Evolutionary conservation across 2,113 vertebrate genomes (phyloP).

Genomic region (Phoxinus phoxinus): DNA sequence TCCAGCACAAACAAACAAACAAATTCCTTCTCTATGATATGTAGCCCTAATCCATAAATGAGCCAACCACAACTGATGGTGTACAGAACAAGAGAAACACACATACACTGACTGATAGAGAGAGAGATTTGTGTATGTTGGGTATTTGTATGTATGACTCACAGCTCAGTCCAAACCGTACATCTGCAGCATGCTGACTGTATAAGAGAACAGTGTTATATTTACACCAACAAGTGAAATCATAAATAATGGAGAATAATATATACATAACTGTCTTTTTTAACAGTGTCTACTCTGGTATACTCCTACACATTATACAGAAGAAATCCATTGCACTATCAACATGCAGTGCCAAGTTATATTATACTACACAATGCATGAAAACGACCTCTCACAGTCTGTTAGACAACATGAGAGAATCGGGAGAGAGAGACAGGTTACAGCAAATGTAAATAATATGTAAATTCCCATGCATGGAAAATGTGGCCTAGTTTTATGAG

Average conservation of each 20-base stretch:
- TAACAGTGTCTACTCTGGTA: background rate
- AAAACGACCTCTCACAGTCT: constrained; percentile 15
- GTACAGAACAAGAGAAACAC: constrained; percentile 13
- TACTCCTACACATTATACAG: constrained; percentile 9
- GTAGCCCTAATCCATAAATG: constrained; percentile 25
- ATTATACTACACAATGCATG: constrained; percentile 21
- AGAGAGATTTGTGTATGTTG: constrained; percentile 15
- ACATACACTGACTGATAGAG: background rate
- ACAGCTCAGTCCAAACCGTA: constrained; percentile 8
- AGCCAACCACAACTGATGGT: constrained; percentile 20
- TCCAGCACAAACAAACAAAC: constrained; percentile 34
- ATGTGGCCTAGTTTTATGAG: constrained; percentile 42
- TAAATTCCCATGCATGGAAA: constrained; percentile 39
- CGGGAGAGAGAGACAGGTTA: constrained; percentile 31
- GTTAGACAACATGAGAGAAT: constrained; percentile 9
- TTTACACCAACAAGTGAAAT: constrained; percentile 32
- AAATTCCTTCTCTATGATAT: constrained; percentile 19
- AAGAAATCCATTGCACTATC: constrained; percentile 7
- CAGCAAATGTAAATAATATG: constrained; percentile 47
- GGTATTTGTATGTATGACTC: constrained; percentile 17
- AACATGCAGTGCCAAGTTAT: constrained; percentile 10
- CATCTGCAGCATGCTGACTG: constrained; percentile 25
- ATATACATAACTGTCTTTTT: constrained; percentile 24
- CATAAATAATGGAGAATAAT: constrained; percentile 32
- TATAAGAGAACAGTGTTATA: constrained; percentile 8